Base-by-base conservation (phyloP, 1,140 invertebrate genomes). In the Lepidostoma basale region DNA sequence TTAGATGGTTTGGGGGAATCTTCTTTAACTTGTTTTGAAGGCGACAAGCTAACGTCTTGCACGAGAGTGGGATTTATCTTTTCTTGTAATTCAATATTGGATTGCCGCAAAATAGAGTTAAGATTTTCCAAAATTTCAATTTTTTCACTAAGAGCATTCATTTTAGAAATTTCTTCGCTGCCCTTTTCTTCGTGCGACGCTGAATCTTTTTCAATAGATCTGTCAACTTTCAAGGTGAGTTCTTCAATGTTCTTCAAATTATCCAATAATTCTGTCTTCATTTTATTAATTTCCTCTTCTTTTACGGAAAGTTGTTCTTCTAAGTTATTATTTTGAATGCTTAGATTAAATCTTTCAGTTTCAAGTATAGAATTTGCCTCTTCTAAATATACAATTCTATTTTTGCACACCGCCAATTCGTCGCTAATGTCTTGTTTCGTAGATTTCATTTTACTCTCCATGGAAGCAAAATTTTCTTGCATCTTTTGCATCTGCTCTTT, bases 401-500 rank as follows among this genome's bases (percentile, higher is more conserved):
- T 79, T 73, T 87, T 84, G 77, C 87, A 88, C 69, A 84, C 80
- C 72, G 83, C 79, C 3, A 88, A 74, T 74, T 86, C 81, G 42
- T 77, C 75, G 33, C 81, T 67, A 62, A 92, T 75, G 68, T 85
- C 83, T 33, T 81, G 76, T 74, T 88, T 90, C 77, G 92, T 89
- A 66, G 85, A 80, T 74, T 88, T 89, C 81, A 91, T 88, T 62
- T 90, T 87, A 40, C 79, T 79, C 81, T 94, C 92, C 76, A 89
- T 83, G 3, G 83, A 79, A 9, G 89, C 79, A 81, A 93, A 93
- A 78, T 90, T 89, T 74, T 88, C 85, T 74, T 93, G 92, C 89
- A 93, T 92, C 73, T 87, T 84, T 77, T 87, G 85, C 89, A 92
- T 92, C 79, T 92, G 88, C 69, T 89, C 86, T 77, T 91, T 89